phyloP scores from a whole-genome alignment of 2,113 vertebrate genomes.

The Copsychus sechellarum region DNA sequence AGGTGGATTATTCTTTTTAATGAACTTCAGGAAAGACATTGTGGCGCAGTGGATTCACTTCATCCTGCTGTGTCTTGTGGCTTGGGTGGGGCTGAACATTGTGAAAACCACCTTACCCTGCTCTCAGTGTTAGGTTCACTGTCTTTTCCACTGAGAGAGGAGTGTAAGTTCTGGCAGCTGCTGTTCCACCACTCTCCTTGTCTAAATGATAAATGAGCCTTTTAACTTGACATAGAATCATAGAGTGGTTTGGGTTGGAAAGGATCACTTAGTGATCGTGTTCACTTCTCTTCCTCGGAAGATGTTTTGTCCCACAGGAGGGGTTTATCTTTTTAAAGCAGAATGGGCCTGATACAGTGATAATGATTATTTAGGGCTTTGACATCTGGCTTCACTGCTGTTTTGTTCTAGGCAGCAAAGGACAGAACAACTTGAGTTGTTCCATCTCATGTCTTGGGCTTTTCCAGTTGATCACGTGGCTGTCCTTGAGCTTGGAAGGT shows the following conservation, averaged over 20 bases:
- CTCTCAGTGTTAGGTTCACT: background rate
- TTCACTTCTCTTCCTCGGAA: background rate
- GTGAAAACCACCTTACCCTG: background rate
- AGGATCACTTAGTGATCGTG: background rate
- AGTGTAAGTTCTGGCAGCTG: background rate
- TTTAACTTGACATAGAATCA: background rate
- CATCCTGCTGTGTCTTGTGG: background rate
- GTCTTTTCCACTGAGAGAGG: background rate
- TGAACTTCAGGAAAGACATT: background rate
- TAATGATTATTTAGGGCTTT: background rate
- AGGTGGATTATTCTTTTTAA: background rate
- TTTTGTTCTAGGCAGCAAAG: background rate
- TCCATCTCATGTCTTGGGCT: background rate
- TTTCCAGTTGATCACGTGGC: background rate
- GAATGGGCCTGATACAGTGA: background rate
- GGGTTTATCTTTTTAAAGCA: background rate
- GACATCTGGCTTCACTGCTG: background rate
- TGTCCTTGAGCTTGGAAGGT: background rate
- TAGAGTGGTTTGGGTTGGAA: background rate
- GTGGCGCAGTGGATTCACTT: background rate
- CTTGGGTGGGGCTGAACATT: background rate
- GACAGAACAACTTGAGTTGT: background rate
- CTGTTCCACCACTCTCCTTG: background rate
- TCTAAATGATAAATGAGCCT: background rate
- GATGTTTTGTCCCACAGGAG: background rate